Base-by-base conservation (phyloP, 2,888 invertebrate species). In the Exephanes ischioxanthus region DNA sequence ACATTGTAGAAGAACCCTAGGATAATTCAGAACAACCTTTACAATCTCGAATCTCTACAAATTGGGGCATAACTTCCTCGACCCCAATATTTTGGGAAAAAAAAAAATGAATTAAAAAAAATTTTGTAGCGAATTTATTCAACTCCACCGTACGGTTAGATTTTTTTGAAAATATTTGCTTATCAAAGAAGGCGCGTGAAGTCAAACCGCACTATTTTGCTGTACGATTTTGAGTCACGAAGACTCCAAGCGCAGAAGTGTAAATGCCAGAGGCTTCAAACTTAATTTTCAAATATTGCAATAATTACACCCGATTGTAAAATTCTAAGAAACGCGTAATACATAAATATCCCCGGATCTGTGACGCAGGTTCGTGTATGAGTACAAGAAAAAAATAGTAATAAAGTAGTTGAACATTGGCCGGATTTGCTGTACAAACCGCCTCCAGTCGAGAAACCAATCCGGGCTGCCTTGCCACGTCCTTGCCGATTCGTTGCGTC, bases 381-480 rank as follows among this genome's bases (percentile, higher is more conserved):
- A 63, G 63, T 66, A 66, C 76, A 22, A 66, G 51, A 33, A n/a
- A 68, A 68, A 1, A 26, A 68, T 53, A 76, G 51, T 66, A 41
- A 41, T 14, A 48, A 22, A 66, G 58, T 33, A 67, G 77, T 33
- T 51, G 61, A 37, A 67, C 78, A 55, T 61, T 53, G 55, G 66
- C 71, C 76, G 79, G 41, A 71, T 82, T 66, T 66, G 79, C 84
- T 48, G 78, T 75, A 30, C 66, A 71, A 61, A 87, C 61, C 82
- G 86, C 86, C 86, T 82, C 83, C 78, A 83, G 85, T 85, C 83
- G 86, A 88, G 88, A 87, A 89, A 87, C 87, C 88, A 83, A 90
- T 88, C 87, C 87, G 82, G 88, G 88, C 86, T 90, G 89, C 90
- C 89, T 90, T 89, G 89, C 89, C 87, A 87, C 90, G 90, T 89